A percentile compares a stretch with the other conserved stretches of the same genome.
Evolutionary conservation across 2,797 vertebrate genomes (phyloP).

Genomic region (Siniperca obscura): DNA sequence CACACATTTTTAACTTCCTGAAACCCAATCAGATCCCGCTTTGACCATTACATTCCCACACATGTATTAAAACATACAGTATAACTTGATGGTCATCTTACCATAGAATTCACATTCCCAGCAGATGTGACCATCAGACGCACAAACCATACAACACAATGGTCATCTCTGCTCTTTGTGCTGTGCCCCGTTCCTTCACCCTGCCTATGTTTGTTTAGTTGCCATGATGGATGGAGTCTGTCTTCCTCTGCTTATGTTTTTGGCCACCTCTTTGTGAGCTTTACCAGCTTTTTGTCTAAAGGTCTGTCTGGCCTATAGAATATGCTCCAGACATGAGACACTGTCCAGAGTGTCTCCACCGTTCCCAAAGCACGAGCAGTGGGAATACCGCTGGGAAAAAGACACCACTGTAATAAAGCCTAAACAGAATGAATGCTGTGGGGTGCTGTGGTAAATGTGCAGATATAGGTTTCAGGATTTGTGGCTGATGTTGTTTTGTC

Average conservation of each 20-base stretch:
- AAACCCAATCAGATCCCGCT: neutral
- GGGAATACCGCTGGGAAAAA: conserved; percentile 13
- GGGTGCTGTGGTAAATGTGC: neutral
- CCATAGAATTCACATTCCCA: conserved; percentile 15
- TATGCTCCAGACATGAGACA: conserved; percentile 34
- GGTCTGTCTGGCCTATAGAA: conserved; percentile 24
- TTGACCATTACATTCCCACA: neutral
- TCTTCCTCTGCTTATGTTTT: conserved; percentile 51
- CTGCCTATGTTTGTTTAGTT: conserved; percentile 47
- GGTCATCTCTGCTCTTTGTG: conserved; percentile 31
- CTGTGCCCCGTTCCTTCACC: neutral
- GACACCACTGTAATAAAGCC: neutral
- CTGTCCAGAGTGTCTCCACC: conserved; percentile 32
- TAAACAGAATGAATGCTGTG: neutral
- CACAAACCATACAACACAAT: neutral
- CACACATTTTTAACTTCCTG: neutral
- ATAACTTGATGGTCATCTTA: neutral
- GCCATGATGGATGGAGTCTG: conserved; percentile 48
- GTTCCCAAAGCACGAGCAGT: conserved; percentile 15
- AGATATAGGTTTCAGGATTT: neutral
- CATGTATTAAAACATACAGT: conserved; percentile 7
- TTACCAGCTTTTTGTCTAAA: conserved; percentile 42
- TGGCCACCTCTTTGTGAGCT: conserved; percentile 44
- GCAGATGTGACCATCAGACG: conserved; percentile 29
- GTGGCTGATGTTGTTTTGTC: neutral